Conservation (phyloP, 2,888 invertebrate species). For the Andrena trimmerana region DNA sequence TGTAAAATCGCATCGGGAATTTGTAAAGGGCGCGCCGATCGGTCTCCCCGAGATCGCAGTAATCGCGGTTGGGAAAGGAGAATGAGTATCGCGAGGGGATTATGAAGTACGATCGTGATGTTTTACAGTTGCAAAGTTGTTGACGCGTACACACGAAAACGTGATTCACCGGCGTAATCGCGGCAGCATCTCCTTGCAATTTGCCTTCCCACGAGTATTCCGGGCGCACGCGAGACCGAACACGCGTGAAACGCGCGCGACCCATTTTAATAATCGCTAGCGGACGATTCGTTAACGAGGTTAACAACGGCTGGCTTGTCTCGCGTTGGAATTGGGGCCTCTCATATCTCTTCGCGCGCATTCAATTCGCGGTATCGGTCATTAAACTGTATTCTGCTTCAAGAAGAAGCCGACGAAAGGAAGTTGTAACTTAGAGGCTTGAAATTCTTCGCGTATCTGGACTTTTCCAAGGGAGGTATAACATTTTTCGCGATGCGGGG, state of each 20-base stretch:
- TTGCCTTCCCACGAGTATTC: constrained; percentile 47
- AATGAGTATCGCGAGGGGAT: too few species aligned
- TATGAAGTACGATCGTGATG: neutral
- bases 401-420: too few species aligned
- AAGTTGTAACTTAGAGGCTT: too few species aligned
- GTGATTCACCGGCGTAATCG: constrained; percentile 5
- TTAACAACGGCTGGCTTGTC: constrained; percentile 42
- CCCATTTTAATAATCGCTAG: constrained; percentile 36
- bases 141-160: neutral
- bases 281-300: constrained; percentile 45
- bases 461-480: too few species aligned
- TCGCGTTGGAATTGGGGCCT: constrained; percentile 2
- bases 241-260: constrained; percentile 21
- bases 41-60: too few species aligned
- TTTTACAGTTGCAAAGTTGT: neutral
- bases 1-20: too few species aligned
- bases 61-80: too few species aligned
- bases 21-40: too few species aligned
- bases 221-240: constrained; percentile 8
- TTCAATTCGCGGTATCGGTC: neutral
- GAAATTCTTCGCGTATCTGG: too few species aligned
- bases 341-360: neutral
- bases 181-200: constrained; percentile 1
- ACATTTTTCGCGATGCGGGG: too few species aligned
- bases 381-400: neutral